A percentile compares a stretch with the other conserved stretches of the same genome.
Evolutionary conservation across 2,797 vertebrate species (phyloP).

Genomic region (Poecile montanus): DNA sequence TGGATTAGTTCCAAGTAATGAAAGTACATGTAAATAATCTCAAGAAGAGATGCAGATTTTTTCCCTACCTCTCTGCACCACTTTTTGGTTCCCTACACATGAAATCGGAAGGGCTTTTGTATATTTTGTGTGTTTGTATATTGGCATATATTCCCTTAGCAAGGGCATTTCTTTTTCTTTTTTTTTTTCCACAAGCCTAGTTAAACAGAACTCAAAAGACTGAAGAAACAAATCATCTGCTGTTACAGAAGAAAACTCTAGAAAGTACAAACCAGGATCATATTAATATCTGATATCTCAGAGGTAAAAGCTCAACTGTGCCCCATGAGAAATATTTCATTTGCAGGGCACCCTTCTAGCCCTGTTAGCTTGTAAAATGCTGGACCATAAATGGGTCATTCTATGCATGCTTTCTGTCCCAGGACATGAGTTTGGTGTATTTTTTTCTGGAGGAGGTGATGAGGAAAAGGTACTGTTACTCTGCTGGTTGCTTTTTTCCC

Average conservation of each 20-base stretch:
- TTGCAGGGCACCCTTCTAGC: background rate
- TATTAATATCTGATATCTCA: background rate
- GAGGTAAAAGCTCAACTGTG: fast-evolving
- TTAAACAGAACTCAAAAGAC: background rate
- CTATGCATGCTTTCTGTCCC: background rate
- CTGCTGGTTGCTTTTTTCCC: background rate
- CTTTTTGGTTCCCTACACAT: background rate
- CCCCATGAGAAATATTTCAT: background rate
- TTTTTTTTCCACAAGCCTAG: too few species aligned
- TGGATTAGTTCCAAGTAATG: background rate
- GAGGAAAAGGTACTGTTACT: background rate
- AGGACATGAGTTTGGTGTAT: background rate
- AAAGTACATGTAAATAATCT: background rate
- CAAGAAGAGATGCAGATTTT: background rate
- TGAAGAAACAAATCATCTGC: background rate
- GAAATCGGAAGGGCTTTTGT: background rate
- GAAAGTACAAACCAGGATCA: background rate
- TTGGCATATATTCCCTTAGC: background rate
- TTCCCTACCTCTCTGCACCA: background rate
- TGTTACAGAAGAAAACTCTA: background rate
- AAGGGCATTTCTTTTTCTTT: background rate
- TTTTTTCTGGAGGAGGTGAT: background rate
- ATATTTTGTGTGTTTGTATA: background rate
- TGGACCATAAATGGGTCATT: background rate
- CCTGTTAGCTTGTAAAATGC: background rate